Base-by-base conservation (phyloP, 2,888 invertebrate genomes). In the Calliphora vomitoria region DNA sequence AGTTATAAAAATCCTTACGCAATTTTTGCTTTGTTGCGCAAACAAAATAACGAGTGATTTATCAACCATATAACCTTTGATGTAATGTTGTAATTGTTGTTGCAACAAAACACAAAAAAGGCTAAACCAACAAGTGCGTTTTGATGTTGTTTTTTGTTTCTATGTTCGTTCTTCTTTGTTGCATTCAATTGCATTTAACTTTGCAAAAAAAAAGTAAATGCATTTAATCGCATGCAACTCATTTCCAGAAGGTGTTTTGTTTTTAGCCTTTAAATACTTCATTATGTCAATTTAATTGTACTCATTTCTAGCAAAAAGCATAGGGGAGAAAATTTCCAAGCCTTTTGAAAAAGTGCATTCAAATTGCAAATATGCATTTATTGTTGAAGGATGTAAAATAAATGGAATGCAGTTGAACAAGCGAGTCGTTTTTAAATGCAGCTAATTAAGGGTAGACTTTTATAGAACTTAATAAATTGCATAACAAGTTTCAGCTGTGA, bases 11-110 rank as follows among this genome's bases (percentile, higher is more conserved):
- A 69, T 60, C 60, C 78, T 89, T 88, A 89, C 89, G 89, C 87
- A 89, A 87, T 87, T 87, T 88, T 86, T 69, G 87, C 88, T 69
- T 85, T 86, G 76, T 89, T 88, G 89, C 83, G 79, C 79, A 81
- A 84, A 84, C 68, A 84, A 72, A 84, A 78, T 81, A 87, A 81
- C 84, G 50, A 78, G 72, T 78, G 68, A 80, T 83, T 78, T 84
- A 87, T 87, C 87, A 84, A 68, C 72, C 60, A 84, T 81, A 76
- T 60, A 76, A 75, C 79, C 81, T 84, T 84, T 80, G 86, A 84
- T 74, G 83, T 83, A 31, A 47, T 53, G n/a, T 53, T 18, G n/a
- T 31, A n/a, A 18, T 53, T 50, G 53, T 47, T 76, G 31, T 44
- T 62, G 72, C 38, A 31, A 31, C 25, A 25, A 68, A 69, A 31